Evolutionary conservation across 2,888 invertebrate species (phyloP).

Genomic region (Hydrotaea diabolus): DNA sequence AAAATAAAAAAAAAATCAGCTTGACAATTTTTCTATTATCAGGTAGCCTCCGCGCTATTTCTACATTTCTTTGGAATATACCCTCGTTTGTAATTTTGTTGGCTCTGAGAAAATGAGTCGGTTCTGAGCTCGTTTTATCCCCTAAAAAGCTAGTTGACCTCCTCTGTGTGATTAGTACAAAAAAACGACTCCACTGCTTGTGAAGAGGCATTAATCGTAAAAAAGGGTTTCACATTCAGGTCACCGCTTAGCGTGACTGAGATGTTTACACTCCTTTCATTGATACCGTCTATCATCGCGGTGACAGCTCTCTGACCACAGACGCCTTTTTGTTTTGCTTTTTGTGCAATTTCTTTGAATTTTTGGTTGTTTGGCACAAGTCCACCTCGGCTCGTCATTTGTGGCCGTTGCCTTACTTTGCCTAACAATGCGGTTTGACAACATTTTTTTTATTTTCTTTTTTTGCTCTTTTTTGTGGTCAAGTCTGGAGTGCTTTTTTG

Average conservation of each 20-base stretch:
- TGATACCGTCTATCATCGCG: neutral
- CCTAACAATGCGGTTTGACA: constrained; percentile 7
- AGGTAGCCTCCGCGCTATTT: too few species aligned
- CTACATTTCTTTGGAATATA: too few species aligned
- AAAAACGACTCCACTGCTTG: too few species aligned
- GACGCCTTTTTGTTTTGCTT: neutral
- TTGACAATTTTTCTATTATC: too few species aligned
- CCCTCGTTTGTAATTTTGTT: too few species aligned
- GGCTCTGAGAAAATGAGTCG: too few species aligned
- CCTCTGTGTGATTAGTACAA: too few species aligned
- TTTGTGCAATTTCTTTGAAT: neutral
- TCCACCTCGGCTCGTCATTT: neutral
- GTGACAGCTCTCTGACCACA: constrained; percentile 5
- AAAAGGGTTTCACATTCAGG: neutral
- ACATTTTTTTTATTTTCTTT: neutral
- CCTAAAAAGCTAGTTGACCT: too few species aligned
- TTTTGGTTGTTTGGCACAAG: neutral
- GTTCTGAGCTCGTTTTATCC: too few species aligned
- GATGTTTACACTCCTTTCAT: constrained; percentile 10
- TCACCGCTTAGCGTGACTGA: neutral
- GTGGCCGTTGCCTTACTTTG: neutral
- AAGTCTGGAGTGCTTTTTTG: neutral
- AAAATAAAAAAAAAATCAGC: too few species aligned
- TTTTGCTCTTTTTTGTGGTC: neutral
- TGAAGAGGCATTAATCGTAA: too few species aligned